These are phyloP conservation scores for Myotis vivesi DNA, from an alignment of 2,797 vertebrate genomes.

Conservation along the genomic window DNA sequence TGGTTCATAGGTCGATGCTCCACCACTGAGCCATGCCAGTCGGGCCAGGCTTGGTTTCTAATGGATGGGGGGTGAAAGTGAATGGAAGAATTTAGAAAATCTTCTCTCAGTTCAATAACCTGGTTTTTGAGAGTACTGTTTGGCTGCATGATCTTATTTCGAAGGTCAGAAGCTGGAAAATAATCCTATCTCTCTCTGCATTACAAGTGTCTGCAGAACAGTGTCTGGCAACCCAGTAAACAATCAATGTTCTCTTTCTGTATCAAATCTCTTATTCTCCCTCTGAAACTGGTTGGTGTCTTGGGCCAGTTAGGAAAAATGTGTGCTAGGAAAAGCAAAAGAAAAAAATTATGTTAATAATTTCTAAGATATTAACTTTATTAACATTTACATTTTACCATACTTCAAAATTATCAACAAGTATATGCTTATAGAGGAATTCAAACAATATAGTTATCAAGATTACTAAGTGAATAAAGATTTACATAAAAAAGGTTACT, in stretches of 20 bases:
- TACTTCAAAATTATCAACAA: conserved; percentile 22
- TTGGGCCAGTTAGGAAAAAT: neutral
- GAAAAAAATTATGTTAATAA: neutral
- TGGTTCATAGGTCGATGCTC: no score
- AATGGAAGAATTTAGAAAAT: neutral
- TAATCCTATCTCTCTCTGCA: neutral
- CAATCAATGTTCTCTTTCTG: neutral
- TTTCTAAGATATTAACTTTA: neutral
- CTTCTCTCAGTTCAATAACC: neutral
- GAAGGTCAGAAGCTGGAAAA: conserved; percentile 24
- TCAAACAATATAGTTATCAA: neutral
- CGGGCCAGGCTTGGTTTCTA: neutral
- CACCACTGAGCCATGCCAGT: no score
- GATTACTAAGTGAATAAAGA: neutral
- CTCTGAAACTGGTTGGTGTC: neutral
- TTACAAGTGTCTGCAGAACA: neutral
- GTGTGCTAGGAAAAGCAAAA: conserved; percentile 3
- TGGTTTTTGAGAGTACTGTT: neutral
- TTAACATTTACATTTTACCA: neutral
- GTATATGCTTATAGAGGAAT: neutral
- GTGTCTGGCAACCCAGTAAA: neutral
- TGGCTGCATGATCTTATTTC: neutral
- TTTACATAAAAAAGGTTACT: neutral
- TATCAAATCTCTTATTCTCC: neutral
- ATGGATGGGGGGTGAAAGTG: neutral